Evolutionary conservation across 2,797 vertebrate species (phyloP).

Genomic region (Danio kyathit): DNA sequence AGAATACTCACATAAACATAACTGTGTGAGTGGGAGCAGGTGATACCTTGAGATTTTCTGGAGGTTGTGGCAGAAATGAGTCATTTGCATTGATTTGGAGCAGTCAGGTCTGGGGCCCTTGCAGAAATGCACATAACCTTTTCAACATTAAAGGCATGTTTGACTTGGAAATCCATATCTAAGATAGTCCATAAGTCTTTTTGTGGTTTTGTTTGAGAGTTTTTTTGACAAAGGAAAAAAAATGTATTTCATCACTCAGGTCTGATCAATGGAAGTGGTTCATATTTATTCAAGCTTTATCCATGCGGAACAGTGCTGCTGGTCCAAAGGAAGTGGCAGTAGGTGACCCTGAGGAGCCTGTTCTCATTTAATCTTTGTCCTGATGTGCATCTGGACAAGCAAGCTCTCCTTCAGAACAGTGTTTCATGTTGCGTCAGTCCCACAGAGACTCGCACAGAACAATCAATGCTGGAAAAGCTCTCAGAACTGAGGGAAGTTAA

Average conservation of each 20-base stretch:
- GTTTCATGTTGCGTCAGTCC: slow-evolving; percentile 38
- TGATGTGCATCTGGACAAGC: slow-evolving; percentile 26
- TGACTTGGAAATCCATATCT: slow-evolving; percentile 10
- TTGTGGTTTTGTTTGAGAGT: neutral
- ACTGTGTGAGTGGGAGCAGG: neutral
- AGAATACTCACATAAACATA: neutral
- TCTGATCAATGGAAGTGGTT: slow-evolving; percentile 4
- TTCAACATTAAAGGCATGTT: neutral
- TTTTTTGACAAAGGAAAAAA: neutral
- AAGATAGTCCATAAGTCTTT: slow-evolving; percentile 1
- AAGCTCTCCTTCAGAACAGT: slow-evolving; percentile 25
- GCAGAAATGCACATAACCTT: neutral
- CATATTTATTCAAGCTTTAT: slow-evolving; percentile 35
- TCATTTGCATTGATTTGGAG: slow-evolving; percentile 6
- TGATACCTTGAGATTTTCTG: slow-evolving; percentile 9
- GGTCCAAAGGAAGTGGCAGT: slow-evolving; percentile 23
- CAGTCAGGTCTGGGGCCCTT: neutral
- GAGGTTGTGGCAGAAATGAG: neutral
- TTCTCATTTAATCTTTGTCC: slow-evolving; percentile 32
- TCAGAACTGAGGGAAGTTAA: slow-evolving; percentile 71
- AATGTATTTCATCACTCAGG: neutral
- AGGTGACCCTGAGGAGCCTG: slow-evolving; percentile 3
- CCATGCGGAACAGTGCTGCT: neutral
- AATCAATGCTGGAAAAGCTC: slow-evolving; percentile 70
- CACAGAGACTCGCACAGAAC: slow-evolving; percentile 47